phyloP scores from a whole-genome alignment of 2,888 invertebrate genomes.

The Hermaeophaga mercurialis region DNA sequence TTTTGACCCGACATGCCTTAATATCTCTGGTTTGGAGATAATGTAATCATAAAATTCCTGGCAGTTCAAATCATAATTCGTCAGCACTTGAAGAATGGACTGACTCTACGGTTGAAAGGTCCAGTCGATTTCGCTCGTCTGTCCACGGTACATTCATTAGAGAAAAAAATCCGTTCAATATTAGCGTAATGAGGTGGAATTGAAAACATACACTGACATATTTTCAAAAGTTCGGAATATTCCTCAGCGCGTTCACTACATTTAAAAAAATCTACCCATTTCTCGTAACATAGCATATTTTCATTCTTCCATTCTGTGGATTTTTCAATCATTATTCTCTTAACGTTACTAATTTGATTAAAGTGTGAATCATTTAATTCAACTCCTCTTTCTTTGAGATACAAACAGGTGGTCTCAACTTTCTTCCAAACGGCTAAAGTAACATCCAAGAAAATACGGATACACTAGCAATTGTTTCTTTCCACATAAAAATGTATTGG shows the following conservation, averaged over 20 bases:
- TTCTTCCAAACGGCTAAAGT: too few species aligned
- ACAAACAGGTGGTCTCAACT: too few species aligned
- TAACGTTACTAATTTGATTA: neutral
- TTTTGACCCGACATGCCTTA: neutral
- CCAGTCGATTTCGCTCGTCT: neutral
- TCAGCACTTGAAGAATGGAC: neutral
- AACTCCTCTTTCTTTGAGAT: too few species aligned
- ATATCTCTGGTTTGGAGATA: neutral
- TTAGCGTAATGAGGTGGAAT: neutral
- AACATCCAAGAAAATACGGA: too few species aligned
- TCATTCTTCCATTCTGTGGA: neutral
- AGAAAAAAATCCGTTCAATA: neutral
- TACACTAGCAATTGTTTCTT: too few species aligned
- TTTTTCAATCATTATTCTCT: neutral
- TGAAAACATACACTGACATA: neutral
- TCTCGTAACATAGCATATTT: neutral
- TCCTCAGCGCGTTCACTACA: neutral
- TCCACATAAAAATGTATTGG: too few species aligned
- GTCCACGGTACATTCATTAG: neutral
- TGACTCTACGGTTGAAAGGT: neutral
- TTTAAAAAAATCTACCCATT: neutral
- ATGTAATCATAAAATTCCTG: neutral
- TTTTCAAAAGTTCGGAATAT: neutral
- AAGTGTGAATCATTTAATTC: neutral
- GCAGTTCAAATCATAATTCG: neutral